Conservation (phyloP, 1,140 invertebrate genomes). For the Drosophila murphyi region DNA sequence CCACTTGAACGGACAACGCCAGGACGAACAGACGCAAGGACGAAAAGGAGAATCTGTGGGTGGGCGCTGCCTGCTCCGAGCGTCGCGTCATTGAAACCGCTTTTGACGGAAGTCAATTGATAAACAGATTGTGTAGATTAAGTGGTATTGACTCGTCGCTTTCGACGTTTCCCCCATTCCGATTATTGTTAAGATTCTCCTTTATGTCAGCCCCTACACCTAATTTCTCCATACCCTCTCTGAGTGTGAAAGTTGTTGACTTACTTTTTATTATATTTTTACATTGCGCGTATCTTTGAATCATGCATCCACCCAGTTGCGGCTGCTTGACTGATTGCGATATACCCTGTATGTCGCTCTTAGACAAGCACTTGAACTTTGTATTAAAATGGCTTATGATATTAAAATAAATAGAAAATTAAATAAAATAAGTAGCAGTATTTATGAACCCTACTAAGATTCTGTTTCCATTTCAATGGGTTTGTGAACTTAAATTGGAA, state of each 20-base stretch:
- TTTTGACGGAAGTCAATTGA: conserved; percentile 77
- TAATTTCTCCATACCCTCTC: not conserved
- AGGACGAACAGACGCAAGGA: not conserved
- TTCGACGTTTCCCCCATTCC: conserved; percentile 13
- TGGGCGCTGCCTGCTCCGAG: not conserved
- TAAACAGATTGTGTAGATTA: conserved; percentile 78
- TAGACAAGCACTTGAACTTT: no score
- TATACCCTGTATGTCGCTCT: no score
- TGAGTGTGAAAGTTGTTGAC: not conserved
- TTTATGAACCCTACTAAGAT: no score
- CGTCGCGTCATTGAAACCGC: conserved; percentile 59
- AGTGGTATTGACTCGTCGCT: conserved; percentile 71
- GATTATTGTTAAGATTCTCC: conserved; percentile 1
- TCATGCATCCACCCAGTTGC: not conserved
- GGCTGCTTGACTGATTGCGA: no score
- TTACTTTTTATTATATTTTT: not conserved
- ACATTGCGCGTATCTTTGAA: no score
- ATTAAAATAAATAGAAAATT: no score
- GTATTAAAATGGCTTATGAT: no score
- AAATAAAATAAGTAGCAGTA: no score
- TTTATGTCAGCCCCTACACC: not conserved
- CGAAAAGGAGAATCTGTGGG: not conserved
- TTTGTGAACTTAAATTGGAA: no score
- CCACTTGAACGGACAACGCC: conserved; percentile 53
- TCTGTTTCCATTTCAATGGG: no score